A percentile compares a stretch with the other conserved stretches of the same genome.
These are phyloP conservation scores for Cotesia chilonis DNA, from an alignment of 1,140 invertebrate genomes.

Conservation along the genomic window DNA sequence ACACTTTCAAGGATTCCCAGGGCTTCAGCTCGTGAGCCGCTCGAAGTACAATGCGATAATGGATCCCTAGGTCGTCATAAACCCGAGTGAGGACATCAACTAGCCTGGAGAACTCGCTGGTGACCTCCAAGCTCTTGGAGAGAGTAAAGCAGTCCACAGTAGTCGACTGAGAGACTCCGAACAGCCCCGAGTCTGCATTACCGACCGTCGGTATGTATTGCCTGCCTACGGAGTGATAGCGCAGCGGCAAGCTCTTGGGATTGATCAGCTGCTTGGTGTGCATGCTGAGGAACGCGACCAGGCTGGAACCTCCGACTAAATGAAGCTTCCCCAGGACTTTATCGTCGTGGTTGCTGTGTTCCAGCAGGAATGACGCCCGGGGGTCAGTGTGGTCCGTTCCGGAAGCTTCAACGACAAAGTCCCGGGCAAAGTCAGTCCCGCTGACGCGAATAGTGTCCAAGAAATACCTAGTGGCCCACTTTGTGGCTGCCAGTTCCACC, in stretches of 20 bases:
- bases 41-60: slow-evolving; percentile 70
- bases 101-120: slow-evolving; percentile 63
- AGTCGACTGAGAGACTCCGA: slow-evolving; percentile 71
- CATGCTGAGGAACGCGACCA: slow-evolving; percentile 72
- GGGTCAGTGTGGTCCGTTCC: slow-evolving; percentile 69
- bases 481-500: slow-evolving; percentile 71
- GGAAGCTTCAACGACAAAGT: slow-evolving; percentile 74
- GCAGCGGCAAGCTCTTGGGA: slow-evolving; percentile 68
- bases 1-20: slow-evolving; percentile 71
- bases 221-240: slow-evolving; percentile 70
- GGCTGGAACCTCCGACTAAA: slow-evolving; percentile 72
- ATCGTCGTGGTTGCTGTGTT: slow-evolving; percentile 58
- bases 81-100: slow-evolving; percentile 61
- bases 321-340: slow-evolving; percentile 66
- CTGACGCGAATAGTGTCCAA: slow-evolving; percentile 64
- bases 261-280: slow-evolving; percentile 70
- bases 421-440: slow-evolving; percentile 72
- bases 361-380: slow-evolving; percentile 66
- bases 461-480: slow-evolving; percentile 51
- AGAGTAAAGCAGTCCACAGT: slow-evolving; percentile 69
- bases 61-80: slow-evolving; percentile 70
- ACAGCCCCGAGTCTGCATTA: slow-evolving; percentile 64
- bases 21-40: slow-evolving; percentile 67
- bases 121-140: slow-evolving; percentile 55
- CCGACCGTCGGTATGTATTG: slow-evolving; percentile 68